phyloP scores from a whole-genome alignment of 2,113 vertebrate species.

The Nothoprocta perdicaria region DNA sequence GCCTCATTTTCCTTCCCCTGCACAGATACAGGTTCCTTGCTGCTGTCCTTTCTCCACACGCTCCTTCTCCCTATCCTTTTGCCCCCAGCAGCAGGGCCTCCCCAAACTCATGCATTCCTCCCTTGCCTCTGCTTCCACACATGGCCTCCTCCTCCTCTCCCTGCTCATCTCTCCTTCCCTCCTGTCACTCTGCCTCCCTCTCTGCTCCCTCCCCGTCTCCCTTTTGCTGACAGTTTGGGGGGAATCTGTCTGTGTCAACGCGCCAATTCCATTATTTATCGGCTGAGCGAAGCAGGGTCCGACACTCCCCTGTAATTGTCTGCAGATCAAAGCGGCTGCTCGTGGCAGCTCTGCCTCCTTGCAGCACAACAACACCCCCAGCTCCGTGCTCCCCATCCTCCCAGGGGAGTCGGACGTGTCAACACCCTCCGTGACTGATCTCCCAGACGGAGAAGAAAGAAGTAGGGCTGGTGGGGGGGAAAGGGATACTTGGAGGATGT shows the following conservation, averaged over 20 bases:
- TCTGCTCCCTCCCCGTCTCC: slow-evolving; percentile 16
- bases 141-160: background rate
- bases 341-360: slow-evolving; percentile 65
- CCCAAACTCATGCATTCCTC: background rate
- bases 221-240: slow-evolving; percentile 70
- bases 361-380: slow-evolving; percentile 51
- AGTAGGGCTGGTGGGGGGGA: slow-evolving; percentile 50
- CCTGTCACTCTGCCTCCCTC: background rate
- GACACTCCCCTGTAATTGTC: slow-evolving; percentile 66
- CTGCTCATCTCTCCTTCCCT: slow-evolving; percentile 16
- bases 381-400: slow-evolving; percentile 27
- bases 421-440: slow-evolving; percentile 49
- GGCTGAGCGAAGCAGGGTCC: slow-evolving; percentile 59
- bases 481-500: background rate
- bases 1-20: slow-evolving; percentile 49
- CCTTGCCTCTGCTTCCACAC: background rate
- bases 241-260: slow-evolving; percentile 68
- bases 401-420: slow-evolving; percentile 13
- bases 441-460: slow-evolving; percentile 53
- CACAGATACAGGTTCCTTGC: slow-evolving; percentile 14
- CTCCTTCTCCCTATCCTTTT: slow-evolving; percentile 41
- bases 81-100: background rate
- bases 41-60: slow-evolving; percentile 26
- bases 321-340: slow-evolving; percentile 66
- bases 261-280: slow-evolving; percentile 66